These are phyloP conservation scores for Ctenopoma multispine DNA, from an alignment of 2,797 vertebrate genomes.

Conservation along the genomic window DNA sequence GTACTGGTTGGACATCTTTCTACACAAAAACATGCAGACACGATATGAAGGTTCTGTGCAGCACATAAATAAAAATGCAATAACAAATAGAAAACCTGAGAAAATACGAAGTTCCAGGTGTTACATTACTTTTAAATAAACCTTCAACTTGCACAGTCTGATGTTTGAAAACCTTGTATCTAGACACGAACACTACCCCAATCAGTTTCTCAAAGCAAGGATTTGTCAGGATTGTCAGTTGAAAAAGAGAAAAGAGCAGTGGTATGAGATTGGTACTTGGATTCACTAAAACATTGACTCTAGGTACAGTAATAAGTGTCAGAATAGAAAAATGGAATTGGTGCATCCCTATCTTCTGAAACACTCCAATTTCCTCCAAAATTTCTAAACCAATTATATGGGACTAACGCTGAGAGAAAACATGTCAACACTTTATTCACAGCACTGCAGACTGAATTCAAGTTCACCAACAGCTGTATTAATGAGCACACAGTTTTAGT, in stretches of 20 bases:
- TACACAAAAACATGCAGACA: neutral
- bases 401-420: neutral
- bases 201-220: neutral
- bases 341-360: neutral
- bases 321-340: neutral
- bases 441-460: neutral
- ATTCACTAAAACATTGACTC: too few relatives aligned
- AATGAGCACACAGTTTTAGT: neutral
- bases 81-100: neutral
- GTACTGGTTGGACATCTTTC: neutral
- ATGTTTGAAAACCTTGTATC: neutral
- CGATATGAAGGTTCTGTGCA: neutral
- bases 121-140: neutral
- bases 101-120: neutral
- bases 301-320: neutral
- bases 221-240: neutral
- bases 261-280: neutral
- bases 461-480: neutral
- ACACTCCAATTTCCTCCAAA: neutral
- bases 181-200: neutral
- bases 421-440: neutral
- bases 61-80: neutral
- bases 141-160: neutral
- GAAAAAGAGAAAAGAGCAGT: neutral
- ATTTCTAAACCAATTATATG: neutral